A percentile compares a stretch with the other conserved stretches of the same genome.
phyloP scores from a whole-genome alignment of 2,888 invertebrate genomes.

The Epirrhoe tristata region DNA sequence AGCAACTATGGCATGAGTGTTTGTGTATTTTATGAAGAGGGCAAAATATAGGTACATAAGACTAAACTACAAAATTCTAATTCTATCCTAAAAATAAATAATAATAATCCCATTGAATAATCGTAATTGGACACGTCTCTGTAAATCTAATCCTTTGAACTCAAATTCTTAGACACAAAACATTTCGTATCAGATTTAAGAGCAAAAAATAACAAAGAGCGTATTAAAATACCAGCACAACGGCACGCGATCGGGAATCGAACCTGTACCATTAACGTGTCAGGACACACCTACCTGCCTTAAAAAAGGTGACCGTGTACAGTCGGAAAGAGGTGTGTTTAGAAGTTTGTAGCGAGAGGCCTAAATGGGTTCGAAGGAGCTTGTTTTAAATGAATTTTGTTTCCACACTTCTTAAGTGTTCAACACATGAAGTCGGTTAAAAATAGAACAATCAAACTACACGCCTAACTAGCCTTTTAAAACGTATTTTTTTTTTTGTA shows the following conservation, averaged over 20 bases:
- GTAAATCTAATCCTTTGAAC: slow-evolving; percentile 41
- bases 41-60: no score
- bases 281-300: slow-evolving; percentile 70
- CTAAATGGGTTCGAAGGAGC: not conserved
- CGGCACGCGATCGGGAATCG: slow-evolving; percentile 76
- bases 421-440: no score
- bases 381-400: not conserved
- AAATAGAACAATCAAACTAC: no score
- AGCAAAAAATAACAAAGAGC: slow-evolving; percentile 52
- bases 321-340: slow-evolving; percentile 43
- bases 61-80: no score
- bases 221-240: slow-evolving; percentile 67
- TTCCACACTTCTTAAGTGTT: no score
- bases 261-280: slow-evolving; percentile 69
- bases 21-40: no score
- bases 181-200: slow-evolving; percentile 29
- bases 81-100: not conserved
- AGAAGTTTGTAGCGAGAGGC: not conserved
- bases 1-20: no score
- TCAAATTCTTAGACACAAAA: slow-evolving; percentile 51
- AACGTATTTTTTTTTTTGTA: no score
- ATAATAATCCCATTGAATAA: slow-evolving; percentile 11
- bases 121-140: slow-evolving; percentile 25
- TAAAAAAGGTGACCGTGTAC: slow-evolving; percentile 60
- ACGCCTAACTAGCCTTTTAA: no score